phyloP scores from a whole-genome alignment of 2,113 vertebrate species.

The Gadus macrocephalus region DNA sequence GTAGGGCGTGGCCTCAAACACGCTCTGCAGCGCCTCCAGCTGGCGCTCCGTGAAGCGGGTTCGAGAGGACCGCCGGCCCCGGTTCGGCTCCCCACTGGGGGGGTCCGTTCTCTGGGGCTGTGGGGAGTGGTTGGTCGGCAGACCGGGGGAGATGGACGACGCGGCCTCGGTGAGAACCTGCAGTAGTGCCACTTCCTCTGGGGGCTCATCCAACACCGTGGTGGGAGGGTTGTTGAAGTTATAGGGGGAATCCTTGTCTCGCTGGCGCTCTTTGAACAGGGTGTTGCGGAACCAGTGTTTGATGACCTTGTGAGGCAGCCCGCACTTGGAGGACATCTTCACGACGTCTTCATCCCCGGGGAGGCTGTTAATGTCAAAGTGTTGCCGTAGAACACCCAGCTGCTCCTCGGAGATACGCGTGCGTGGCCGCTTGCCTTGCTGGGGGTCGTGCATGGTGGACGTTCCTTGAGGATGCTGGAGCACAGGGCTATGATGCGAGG shows the following conservation, averaged over 20 bases:
- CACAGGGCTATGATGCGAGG: conserved; percentile 80
- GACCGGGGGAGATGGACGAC: conserved; percentile 54
- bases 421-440: conserved; percentile 89
- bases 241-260: conserved; percentile 97
- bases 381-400: conserved; percentile 83
- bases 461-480: conserved; percentile 72
- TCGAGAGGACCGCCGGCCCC: conserved; percentile 79
- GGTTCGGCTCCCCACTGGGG: conserved; percentile 78
- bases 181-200: conserved; percentile 69
- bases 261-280: conserved; percentile 95
- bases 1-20: conserved; percentile 96
- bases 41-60: conserved; percentile 97
- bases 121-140: conserved; percentile 78
- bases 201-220: conserved; percentile 88
- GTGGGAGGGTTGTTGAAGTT: conserved; percentile 97
- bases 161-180: conserved; percentile 45
- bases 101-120: conserved; percentile 83
- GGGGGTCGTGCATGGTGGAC: conserved; percentile 72
- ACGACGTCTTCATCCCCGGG: conserved; percentile 95
- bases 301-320: conserved; percentile 94
- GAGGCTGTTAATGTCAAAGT: conserved; percentile 97
- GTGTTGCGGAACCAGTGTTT: conserved; percentile 99
- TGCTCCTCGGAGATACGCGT: conserved; percentile 96
- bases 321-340: conserved; percentile 90
- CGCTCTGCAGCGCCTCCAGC: conserved; percentile 88